Evolutionary conservation across 2,888 invertebrate genomes (phyloP).

Genomic region (Neocrepidodera transversa): DNA sequence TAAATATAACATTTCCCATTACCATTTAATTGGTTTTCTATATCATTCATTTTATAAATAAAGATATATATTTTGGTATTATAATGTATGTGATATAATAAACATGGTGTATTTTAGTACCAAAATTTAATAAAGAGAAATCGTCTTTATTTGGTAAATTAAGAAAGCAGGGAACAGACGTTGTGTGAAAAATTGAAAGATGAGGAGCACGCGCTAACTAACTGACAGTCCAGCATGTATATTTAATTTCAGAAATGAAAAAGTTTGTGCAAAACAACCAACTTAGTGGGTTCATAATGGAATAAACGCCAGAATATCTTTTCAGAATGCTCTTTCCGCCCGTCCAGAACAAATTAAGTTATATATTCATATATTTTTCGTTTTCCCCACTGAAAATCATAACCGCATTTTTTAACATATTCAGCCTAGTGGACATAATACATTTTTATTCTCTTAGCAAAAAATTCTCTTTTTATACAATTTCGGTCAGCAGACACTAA

Average conservation of each 20-base stretch:
- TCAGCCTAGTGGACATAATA: neutral
- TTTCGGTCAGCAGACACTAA: too few relatives aligned
- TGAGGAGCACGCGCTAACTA: neutral
- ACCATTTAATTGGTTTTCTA: neutral
- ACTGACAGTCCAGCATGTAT: neutral
- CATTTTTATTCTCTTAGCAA: too few relatives aligned
- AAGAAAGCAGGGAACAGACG: neutral
- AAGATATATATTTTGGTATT: too few relatives aligned
- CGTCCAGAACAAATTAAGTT: neutral
- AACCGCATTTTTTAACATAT: neutral
- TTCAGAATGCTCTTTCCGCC: neutral
- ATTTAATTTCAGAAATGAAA: neutral
- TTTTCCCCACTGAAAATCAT: neutral
- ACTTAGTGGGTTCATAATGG: slow-evolving; percentile 2
- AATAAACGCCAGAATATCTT: slow-evolving; percentile 1
- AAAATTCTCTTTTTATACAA: too few relatives aligned
- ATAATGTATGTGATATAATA: too few relatives aligned
- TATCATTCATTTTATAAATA: too few relatives aligned
- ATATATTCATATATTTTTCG: neutral
- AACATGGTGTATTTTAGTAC: too few relatives aligned
- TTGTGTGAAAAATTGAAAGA: neutral
- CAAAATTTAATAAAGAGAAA: too few relatives aligned
- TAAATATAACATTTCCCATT: slow-evolving; percentile 1
- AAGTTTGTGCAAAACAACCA: neutral
- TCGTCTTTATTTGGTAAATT: neutral